Conservation (phyloP, 2,888 invertebrate species). For the Polydesmus complanatus region DNA sequence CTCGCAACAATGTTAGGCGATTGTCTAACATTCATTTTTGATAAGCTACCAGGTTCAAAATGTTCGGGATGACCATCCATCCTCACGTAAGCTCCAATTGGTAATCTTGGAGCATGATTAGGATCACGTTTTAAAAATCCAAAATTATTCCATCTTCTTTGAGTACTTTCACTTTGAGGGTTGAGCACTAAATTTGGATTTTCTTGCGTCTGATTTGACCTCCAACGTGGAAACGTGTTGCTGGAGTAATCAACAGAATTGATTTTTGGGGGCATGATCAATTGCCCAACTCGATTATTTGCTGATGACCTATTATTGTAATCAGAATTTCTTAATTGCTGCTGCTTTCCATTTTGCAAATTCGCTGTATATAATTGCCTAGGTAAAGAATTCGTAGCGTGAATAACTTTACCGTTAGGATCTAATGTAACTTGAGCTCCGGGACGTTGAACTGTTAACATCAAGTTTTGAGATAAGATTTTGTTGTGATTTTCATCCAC, state of each 20-base stretch:
- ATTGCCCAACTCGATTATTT: background rate
- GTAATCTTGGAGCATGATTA: background rate
- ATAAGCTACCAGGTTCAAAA: conserved; percentile 8
- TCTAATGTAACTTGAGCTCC: conserved; percentile 69
- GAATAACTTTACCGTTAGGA: conserved; percentile 62
- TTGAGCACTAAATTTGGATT: too few relatives aligned
- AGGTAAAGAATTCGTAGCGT: conserved; percentile 6
- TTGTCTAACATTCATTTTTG: background rate
- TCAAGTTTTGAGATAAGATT: background rate
- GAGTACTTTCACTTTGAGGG: background rate
- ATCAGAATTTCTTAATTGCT: background rate
- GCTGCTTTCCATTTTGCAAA: too few relatives aligned
- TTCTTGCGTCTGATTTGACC: background rate
- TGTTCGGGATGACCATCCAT: conserved; percentile 14
- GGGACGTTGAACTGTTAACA: conserved; percentile 31
- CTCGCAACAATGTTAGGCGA: background rate
- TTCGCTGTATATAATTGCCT: background rate
- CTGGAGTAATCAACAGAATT: background rate
- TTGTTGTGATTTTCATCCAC: background rate
- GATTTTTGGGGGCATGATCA: background rate
- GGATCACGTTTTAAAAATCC: conserved; percentile 10
- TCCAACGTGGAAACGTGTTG: conserved; percentile 14
- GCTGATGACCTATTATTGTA: background rate
- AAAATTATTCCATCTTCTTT: conserved; percentile 14
- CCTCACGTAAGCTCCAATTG: conserved; percentile 12